Evolutionary conservation across 92 coral and sea anemone genomes (phyloP).

Genomic region (Zoanthus solanderi): DNA sequence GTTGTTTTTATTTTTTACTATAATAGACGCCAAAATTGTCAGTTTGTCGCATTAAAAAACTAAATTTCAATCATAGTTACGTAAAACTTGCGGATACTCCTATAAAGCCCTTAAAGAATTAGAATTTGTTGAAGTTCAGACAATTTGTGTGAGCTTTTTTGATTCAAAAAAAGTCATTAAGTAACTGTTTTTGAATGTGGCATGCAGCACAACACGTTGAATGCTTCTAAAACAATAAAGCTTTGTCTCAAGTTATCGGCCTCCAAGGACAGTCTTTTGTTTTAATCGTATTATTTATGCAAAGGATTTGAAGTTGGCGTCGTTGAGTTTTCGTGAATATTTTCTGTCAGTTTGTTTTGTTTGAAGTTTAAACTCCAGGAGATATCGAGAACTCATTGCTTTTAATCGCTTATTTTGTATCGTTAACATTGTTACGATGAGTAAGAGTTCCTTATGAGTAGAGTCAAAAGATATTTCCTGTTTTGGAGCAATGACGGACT

Average conservation of each 20-base stretch:
- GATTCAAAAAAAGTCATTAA: background rate
- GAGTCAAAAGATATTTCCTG: background rate
- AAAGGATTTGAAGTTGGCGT: conserved; percentile 32
- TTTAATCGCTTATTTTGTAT: background rate
- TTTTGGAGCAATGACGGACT: conserved; percentile 16
- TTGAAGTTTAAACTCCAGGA: background rate
- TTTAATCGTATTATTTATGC: conserved; percentile 15
- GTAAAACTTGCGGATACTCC: background rate
- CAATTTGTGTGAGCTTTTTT: background rate
- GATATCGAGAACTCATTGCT: background rate
- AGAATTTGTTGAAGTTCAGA: background rate
- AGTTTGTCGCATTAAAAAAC: background rate
- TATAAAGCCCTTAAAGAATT: background rate
- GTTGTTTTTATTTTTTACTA: background rate
- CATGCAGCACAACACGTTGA: conserved; percentile 11
- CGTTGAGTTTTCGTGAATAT: background rate
- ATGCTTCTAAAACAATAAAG: conserved; percentile 15
- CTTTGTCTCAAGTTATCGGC: conserved; percentile 18
- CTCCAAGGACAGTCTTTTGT: conserved; percentile 30
- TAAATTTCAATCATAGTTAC: background rate
- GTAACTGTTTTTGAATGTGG: background rate
- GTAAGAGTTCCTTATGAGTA: background rate
- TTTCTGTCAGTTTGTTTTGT: conserved; percentile 1
- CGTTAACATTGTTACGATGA: background rate
- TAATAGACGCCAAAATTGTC: background rate